Evolutionary conservation across 53 echinoderm and acorn worm species (phyloP).

Genomic region (Antedon mediterranea): DNA sequence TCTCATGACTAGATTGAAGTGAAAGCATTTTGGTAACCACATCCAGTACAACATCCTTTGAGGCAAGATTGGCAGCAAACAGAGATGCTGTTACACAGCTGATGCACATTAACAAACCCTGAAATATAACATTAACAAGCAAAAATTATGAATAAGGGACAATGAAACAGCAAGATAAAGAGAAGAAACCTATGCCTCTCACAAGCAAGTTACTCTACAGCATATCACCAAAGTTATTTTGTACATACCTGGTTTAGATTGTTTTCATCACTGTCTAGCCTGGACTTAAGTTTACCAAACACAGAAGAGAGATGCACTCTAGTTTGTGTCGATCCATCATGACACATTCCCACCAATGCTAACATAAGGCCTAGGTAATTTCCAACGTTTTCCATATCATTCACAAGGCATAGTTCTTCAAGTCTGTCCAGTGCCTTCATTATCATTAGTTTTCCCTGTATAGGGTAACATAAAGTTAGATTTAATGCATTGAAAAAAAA

Average conservation of each 20-base stretch:
- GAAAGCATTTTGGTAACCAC: background rate
- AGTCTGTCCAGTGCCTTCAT: constrained; percentile 34
- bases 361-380: constrained; percentile 28
- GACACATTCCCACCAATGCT: constrained; percentile 32
- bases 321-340: constrained; percentile 31
- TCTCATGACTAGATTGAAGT: background rate
- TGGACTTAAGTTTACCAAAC: constrained; percentile 20
- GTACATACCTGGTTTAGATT: constrained; percentile 17
- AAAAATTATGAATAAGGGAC: background rate
- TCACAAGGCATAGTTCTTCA: constrained; percentile 25
- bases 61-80: constrained; percentile 2
- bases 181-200: too few relatives aligned
- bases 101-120: constrained; percentile 39
- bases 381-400: background rate
- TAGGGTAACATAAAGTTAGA: too few relatives aligned
- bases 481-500: too few relatives aligned
- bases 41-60: background rate
- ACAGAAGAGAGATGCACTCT: constrained; percentile 35
- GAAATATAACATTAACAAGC: background rate
- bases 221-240: too few relatives aligned
- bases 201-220: too few relatives aligned
- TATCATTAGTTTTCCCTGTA: constrained; percentile 34
- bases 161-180: too few relatives aligned
- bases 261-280: constrained; percentile 9
- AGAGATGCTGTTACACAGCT: constrained; percentile 34